Evolutionary conservation across 64 coral and sea anemone genomes (phyloP).

Genomic region (Actinia equina): DNA sequence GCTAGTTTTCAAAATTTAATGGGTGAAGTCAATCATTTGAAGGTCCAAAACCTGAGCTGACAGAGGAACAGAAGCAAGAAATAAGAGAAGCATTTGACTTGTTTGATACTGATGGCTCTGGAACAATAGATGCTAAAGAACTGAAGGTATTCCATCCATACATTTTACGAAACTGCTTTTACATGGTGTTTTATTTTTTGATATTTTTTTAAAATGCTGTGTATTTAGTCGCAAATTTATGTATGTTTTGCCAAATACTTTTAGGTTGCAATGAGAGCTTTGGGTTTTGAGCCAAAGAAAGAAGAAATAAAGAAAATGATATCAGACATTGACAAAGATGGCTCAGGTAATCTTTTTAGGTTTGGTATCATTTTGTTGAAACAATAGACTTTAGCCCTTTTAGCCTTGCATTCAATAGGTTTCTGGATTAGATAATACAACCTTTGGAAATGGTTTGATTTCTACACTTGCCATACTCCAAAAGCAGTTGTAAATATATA

Average conservation of each 20-base stretch:
- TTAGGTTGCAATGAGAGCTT: constrained; percentile 98
- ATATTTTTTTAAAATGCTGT: no score
- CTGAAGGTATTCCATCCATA: constrained; percentile 64
- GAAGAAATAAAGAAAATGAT: constrained; percentile 99
- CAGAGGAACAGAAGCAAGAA: constrained; percentile 99
- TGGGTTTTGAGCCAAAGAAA: constrained; percentile 99
- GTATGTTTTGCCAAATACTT: not conserved
- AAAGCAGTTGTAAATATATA: no score
- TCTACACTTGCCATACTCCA: no score
- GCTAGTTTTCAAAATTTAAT: not conserved
- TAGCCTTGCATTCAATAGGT: no score
- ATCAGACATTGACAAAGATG: constrained; percentile 99
- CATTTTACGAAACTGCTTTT: not conserved
- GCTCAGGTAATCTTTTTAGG: constrained; percentile 64
- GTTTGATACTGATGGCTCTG: constrained; percentile 99
- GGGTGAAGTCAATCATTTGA: not conserved
- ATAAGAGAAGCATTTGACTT: constrained; percentile 99
- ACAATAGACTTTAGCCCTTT: no score
- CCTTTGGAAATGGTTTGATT: no score
- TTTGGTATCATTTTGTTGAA: not conserved
- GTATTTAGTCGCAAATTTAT: not conserved
- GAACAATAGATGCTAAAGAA: constrained; percentile 99
- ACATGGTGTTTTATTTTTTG: no score
- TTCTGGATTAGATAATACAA: no score
- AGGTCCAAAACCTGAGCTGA: constrained; percentile 99